These are phyloP conservation scores for Antheraea assamensis DNA, from an alignment of 2,888 invertebrate species.

Conservation along the genomic window DNA sequence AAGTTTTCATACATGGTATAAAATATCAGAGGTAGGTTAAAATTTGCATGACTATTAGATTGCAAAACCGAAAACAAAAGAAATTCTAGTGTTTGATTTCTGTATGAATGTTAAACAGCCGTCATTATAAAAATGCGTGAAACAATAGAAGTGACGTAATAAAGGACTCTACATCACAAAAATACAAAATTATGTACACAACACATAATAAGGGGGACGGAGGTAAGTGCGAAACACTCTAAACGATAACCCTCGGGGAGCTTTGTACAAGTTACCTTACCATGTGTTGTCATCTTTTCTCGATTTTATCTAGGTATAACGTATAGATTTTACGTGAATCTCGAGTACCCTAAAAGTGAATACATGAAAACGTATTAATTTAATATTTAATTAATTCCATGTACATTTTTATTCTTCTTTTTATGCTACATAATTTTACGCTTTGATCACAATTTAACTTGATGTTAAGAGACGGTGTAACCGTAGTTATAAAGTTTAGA, in stretches of 20 bases:
- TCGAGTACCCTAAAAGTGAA: neutral
- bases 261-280: constrained; percentile 28
- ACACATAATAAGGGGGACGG: constrained; percentile 29
- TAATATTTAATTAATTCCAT: too few species aligned
- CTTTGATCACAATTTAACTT: too few species aligned
- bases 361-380: too few species aligned
- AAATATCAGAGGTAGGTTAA: neutral
- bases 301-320: neutral
- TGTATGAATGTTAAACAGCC: neutral
- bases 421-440: too few species aligned
- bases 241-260: constrained; percentile 23
- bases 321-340: neutral
- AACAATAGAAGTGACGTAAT: constrained; percentile 20
- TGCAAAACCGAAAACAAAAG: neutral
- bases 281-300: constrained; percentile 20
- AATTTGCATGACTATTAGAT: neutral
- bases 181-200: constrained; percentile 24
- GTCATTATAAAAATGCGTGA: neutral
- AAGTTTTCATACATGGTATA: too few species aligned
- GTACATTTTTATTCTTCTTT: too few species aligned
- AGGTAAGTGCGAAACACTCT: constrained; percentile 29
- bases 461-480: too few species aligned
- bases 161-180: constrained; percentile 21
- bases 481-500: too few species aligned
- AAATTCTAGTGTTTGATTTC: neutral